phyloP scores from a whole-genome alignment of 2,888 invertebrate genomes.

The Scrobipalpa atriplicella region DNA sequence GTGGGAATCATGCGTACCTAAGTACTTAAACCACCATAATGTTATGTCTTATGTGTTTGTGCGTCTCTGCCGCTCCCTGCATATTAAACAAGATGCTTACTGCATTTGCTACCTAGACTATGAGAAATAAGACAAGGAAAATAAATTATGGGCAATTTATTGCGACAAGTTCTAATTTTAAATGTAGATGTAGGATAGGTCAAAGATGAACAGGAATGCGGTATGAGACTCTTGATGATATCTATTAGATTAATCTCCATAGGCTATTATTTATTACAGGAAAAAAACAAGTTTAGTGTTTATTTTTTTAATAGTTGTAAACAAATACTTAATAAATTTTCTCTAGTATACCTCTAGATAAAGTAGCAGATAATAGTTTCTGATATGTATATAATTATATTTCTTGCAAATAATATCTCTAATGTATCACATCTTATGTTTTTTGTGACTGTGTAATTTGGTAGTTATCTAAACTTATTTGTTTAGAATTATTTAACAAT shows the following conservation, averaged over 20 bases:
- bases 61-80: constrained; percentile 33
- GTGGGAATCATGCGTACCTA: constrained; percentile 54
- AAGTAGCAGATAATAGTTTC: too few relatives aligned
- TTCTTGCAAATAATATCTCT: too few relatives aligned
- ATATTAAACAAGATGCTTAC: constrained; percentile 32
- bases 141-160: background rate
- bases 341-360: too few relatives aligned
- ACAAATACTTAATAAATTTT: too few relatives aligned
- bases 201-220: constrained; percentile 26
- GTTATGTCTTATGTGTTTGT: constrained; percentile 26
- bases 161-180: background rate
- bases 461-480: too few relatives aligned
- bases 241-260: constrained; percentile 31
- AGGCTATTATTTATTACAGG: constrained; percentile 38
- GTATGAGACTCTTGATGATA: constrained; percentile 41
- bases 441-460: too few relatives aligned
- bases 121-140: background rate
- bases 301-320: too few relatives aligned
- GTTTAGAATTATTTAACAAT: too few relatives aligned
- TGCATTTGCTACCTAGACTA: background rate
- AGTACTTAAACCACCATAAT: constrained; percentile 21
- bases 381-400: too few relatives aligned
- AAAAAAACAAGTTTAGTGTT: too few relatives aligned
- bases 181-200: constrained; percentile 5
- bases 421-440: too few relatives aligned